These are phyloP conservation scores for Piezodorus guildinii DNA, from an alignment of 1,140 invertebrate genomes.

Conservation along the genomic window DNA sequence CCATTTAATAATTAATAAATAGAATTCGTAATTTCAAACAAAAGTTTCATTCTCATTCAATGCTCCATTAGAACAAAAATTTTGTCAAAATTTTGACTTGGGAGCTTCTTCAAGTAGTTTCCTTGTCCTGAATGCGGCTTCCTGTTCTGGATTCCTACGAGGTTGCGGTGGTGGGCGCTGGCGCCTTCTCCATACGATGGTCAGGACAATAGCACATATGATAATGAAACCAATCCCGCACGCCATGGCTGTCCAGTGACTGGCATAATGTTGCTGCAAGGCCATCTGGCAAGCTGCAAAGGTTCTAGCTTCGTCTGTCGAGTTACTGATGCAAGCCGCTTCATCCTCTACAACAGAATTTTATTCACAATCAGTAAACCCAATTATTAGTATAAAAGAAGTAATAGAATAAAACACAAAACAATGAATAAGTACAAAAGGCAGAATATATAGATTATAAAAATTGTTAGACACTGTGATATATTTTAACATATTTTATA, in stretches of 20 bases:
- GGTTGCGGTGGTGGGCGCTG: neutral
- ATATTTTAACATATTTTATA: too few species aligned
- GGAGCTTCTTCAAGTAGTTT: constrained; percentile 13
- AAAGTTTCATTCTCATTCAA: too few species aligned
- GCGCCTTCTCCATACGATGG: constrained; percentile 16
- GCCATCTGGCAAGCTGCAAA: constrained; percentile 18
- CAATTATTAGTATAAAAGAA: too few species aligned
- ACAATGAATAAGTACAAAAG: too few species aligned
- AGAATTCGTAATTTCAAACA: too few species aligned
- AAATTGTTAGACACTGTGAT: too few species aligned
- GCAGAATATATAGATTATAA: too few species aligned
- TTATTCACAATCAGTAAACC: neutral
- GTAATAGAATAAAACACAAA: too few species aligned
- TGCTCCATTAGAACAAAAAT: too few species aligned
- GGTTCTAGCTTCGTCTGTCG: neutral
- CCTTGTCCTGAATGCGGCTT: constrained; percentile 14
- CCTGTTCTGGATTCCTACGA: neutral
- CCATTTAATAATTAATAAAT: too few species aligned
- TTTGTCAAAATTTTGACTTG: constrained; percentile 12
- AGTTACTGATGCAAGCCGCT: constrained; percentile 17
- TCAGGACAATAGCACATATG: constrained; percentile 12
- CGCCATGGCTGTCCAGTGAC: constrained; percentile 1
- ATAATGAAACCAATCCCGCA: neutral
- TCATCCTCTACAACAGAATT: neutral
- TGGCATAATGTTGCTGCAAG: constrained; percentile 1